phyloP scores from a whole-genome alignment of 1,140 invertebrate species.

The Drosophila ficusphila region DNA sequence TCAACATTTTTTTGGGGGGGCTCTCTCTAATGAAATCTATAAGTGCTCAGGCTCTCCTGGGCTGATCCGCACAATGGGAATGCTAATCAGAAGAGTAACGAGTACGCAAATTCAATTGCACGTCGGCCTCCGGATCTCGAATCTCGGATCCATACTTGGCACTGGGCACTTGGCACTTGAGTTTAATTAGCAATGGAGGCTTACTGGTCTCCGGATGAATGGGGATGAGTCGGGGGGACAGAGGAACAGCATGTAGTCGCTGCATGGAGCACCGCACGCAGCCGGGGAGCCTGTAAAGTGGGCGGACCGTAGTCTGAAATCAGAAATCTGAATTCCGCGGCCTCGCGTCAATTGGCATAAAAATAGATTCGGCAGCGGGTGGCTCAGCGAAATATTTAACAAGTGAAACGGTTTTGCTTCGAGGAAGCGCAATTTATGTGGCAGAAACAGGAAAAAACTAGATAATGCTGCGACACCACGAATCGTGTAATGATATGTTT shows the following conservation, averaged over 20 bases:
- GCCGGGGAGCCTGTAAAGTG: slow-evolving; percentile 46
- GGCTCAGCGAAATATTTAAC: slow-evolving; percentile 10
- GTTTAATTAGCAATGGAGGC: slow-evolving; percentile 42
- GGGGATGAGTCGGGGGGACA: not conserved
- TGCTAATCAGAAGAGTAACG: slow-evolving; percentile 48
- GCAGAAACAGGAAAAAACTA: slow-evolving; percentile 27
- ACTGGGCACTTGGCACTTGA: slow-evolving; percentile 35
- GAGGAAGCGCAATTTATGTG: slow-evolving; percentile 17
- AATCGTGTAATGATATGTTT: not conserved
- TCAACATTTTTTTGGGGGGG: too few species aligned
- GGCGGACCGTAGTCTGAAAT: slow-evolving; percentile 25
- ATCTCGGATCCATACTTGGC: slow-evolving; percentile 20
- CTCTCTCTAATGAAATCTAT: not conserved
- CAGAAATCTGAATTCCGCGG: slow-evolving; percentile 14
- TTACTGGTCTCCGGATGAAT: slow-evolving; percentile 1
- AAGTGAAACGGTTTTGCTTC: slow-evolving; percentile 21
- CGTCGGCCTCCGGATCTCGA: not conserved
- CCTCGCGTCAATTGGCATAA: slow-evolving; percentile 67
- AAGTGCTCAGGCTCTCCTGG: not conserved
- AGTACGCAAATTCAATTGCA: slow-evolving; percentile 33
- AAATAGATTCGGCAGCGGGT: slow-evolving; percentile 60
- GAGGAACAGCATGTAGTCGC: slow-evolving; percentile 2
- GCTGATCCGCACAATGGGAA: slow-evolving; percentile 23
- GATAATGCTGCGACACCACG: not conserved
- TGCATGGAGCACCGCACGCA: slow-evolving; percentile 4